Percentiles rank a stretch among this genome's conserved stretches.
These are phyloP conservation scores for Chloroceryle amazona DNA, from an alignment of 2,797 vertebrate species.

Conservation along the genomic window DNA sequence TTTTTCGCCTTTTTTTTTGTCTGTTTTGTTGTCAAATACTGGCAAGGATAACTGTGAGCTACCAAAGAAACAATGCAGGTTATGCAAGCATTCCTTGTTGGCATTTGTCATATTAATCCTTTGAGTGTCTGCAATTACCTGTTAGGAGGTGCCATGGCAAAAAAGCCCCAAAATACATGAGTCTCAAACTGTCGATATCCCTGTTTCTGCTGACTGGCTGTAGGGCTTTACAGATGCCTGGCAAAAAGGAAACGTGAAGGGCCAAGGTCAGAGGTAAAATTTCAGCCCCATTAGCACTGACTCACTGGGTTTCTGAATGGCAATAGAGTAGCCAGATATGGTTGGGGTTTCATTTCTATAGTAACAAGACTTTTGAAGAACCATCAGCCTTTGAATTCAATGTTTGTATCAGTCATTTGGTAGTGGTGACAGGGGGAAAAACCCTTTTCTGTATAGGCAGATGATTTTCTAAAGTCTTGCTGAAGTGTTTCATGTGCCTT, in stretches of 20 bases:
- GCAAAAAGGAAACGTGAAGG: background rate
- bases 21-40: background rate
- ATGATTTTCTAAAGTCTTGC: conserved; percentile 25
- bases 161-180: background rate
- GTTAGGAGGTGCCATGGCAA: background rate
- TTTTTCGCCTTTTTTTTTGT: background rate
- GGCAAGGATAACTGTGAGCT: background rate
- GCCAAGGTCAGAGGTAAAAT: background rate
- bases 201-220: background rate
- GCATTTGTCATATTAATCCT: background rate
- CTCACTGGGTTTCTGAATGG: background rate
- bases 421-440: background rate
- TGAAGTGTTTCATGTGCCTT: conserved; percentile 46
- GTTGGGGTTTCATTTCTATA: background rate
- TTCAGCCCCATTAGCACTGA: background rate
- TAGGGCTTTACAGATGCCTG: background rate
- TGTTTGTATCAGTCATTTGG: background rate
- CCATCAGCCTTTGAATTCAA: background rate
- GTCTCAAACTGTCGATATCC: background rate
- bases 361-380: conserved; percentile 3
- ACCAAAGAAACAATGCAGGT: background rate
- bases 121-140: background rate
- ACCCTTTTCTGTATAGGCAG: conserved; percentile 17
- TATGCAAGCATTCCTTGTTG: background rate
- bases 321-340: background rate